phyloP scores from a whole-genome alignment of 2,888 invertebrate genomes.

The Drosophila robusta region DNA sequence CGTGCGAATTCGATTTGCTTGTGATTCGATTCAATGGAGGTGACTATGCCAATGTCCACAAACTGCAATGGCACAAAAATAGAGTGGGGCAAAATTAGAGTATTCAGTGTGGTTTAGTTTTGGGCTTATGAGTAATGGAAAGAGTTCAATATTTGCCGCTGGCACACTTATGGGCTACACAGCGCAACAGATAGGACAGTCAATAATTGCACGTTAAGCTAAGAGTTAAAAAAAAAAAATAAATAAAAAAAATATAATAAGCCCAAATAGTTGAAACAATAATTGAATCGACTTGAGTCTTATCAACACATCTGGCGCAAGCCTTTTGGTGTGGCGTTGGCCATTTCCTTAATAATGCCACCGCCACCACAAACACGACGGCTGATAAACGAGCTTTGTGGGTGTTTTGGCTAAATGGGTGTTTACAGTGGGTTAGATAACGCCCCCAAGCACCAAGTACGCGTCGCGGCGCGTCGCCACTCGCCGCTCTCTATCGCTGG shows the following conservation, averaged over 20 bases:
- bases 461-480: slow-evolving; percentile 11
- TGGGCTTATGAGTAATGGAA: slow-evolving; percentile 12
- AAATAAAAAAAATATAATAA: neutral
- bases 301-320: slow-evolving; percentile 61
- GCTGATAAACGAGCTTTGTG: slow-evolving; percentile 49
- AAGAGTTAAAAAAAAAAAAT: neutral
- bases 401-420: slow-evolving; percentile 63
- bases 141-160: neutral
- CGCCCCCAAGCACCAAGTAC: slow-evolving; percentile 35
- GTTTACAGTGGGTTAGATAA: slow-evolving; percentile 63
- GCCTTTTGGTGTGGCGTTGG: slow-evolving; percentile 39
- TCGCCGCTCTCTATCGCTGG: slow-evolving; percentile 62
- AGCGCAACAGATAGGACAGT: slow-evolving; percentile 5
- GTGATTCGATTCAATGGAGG: slow-evolving; percentile 98
- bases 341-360: slow-evolving; percentile 40
- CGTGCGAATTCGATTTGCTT: slow-evolving; percentile 97
- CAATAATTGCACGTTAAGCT: slow-evolving; percentile 42
- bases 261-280: neutral
- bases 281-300: slow-evolving; percentile 13
- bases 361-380: slow-evolving; percentile 1
- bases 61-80: slow-evolving; percentile 88
- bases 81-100: slow-evolving; percentile 2
- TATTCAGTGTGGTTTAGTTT: slow-evolving; percentile 1
- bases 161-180: neutral
- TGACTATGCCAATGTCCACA: slow-evolving; percentile 96